Conservation (phyloP, 2,113 vertebrate species). For the Strix aluco region DNA sequence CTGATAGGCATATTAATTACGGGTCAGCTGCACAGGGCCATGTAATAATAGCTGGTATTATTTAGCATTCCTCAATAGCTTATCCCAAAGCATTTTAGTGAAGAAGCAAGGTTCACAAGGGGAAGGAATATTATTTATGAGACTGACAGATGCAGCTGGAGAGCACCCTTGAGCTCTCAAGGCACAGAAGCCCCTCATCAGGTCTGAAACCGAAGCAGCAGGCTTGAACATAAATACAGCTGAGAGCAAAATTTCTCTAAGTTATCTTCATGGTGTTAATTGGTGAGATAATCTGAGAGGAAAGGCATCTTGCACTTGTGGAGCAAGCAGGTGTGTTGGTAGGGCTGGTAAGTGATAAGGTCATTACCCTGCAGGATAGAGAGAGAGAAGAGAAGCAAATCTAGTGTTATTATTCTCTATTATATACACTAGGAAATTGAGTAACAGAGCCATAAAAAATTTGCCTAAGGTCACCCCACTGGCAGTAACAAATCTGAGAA, state of each 20-base stretch:
- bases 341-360: background rate
- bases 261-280: background rate
- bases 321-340: background rate
- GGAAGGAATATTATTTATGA: background rate
- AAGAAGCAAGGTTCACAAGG: background rate
- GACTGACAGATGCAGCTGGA: background rate
- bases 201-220: background rate
- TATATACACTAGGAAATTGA: background rate
- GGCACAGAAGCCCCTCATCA: background rate
- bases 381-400: background rate
- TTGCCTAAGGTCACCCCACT: background rate
- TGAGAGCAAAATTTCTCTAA: background rate
- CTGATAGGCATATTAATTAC: background rate
- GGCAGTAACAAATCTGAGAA: background rate
- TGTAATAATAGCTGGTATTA: background rate
- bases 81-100: background rate
- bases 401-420: background rate
- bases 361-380: background rate
- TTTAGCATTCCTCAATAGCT: background rate
- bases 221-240: background rate
- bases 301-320: background rate
- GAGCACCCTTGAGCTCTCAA: background rate
- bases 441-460: background rate
- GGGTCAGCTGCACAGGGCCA: background rate
- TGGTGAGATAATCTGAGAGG: background rate